Evolutionary conservation across 2,888 invertebrate species (phyloP), one percentile per base, ranked within the genome.

Genomic region (Aromia moschata): DNA sequence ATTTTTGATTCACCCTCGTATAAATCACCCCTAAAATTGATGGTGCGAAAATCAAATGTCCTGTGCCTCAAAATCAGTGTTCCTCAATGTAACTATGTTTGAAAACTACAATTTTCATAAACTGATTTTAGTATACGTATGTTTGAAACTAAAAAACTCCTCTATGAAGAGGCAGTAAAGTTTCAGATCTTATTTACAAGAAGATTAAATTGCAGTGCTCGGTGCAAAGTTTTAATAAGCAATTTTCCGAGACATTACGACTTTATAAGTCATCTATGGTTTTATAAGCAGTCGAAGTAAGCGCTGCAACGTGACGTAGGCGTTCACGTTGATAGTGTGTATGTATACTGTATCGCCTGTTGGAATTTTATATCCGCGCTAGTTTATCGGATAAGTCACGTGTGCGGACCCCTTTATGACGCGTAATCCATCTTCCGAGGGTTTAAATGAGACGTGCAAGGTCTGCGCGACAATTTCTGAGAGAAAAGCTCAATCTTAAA

Each of bases 371-470:
- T 33, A 31, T 33, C 31, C 47, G 17, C 17, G 36, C 37, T 17
- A 15, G 37, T 47, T 36, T 36, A 33, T 11, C 17, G 46, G 17
- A 11, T 16, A 36, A 47, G 36, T 46, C 56, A 55, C 46, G 54
- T 37, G 54, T 55, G 31, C 15, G 30, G 38, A 44, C 43, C 14
- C 36, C 20, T 45, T 55, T 55, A 43, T 36, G 14, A 43, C 20
- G 10, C 12, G 15, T 33, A 41, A 53, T 53, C 43, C 36, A 53
- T 53, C 52, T 43, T 53, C 52, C 12, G 10, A 36, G 38, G 37
- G 36, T 38, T 55, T 55, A 55, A 55, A 46, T 55, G 55, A 55
- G 55, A 38, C 55, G 55, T 46, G 38, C 40, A 30, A 31, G 40
- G 46, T 55, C 46, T 20, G 12, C 38, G 46, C 40, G 40, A 55